A percentile compares a stretch with the other conserved stretches of the same genome.
Evolutionary conservation across 2,113 vertebrate species (phyloP).

Genomic region (Uria aalge): DNA sequence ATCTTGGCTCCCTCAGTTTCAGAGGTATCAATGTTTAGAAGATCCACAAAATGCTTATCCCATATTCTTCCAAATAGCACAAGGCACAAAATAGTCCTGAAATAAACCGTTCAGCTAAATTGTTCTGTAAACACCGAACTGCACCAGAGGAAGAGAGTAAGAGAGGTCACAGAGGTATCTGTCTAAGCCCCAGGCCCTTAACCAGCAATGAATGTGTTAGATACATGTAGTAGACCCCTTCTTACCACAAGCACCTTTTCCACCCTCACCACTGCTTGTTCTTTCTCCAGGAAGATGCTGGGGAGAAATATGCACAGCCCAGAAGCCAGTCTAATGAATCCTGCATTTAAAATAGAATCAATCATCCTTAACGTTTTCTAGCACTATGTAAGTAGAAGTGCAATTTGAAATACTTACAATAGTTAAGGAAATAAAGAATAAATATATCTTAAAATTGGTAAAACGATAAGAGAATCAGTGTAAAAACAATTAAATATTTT

Average conservation of each 20-base stretch:
- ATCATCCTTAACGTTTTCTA: neutral
- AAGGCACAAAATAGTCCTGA: neutral
- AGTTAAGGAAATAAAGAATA: neutral
- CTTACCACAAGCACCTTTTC: accelerated
- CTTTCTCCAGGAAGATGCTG: neutral
- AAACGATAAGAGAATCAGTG: neutral
- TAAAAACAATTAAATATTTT: neutral
- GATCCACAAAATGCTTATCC: neutral
- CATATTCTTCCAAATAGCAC: neutral
- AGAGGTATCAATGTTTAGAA: neutral
- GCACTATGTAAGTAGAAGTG: accelerated
- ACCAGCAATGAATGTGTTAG: neutral
- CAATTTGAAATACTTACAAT: neutral
- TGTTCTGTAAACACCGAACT: neutral
- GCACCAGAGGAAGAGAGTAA: neutral
- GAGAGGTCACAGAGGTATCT: neutral
- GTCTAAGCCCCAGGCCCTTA: neutral
- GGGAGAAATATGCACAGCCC: neutral
- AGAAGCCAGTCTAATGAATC: neutral
- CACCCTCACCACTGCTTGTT: neutral
- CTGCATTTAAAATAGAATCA: neutral
- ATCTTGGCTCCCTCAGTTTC: neutral
- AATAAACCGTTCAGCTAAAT: neutral
- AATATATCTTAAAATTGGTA: neutral
- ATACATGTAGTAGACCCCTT: neutral